phyloP scores from a whole-genome alignment of 2,888 invertebrate species.

The Pteria penguin region DNA sequence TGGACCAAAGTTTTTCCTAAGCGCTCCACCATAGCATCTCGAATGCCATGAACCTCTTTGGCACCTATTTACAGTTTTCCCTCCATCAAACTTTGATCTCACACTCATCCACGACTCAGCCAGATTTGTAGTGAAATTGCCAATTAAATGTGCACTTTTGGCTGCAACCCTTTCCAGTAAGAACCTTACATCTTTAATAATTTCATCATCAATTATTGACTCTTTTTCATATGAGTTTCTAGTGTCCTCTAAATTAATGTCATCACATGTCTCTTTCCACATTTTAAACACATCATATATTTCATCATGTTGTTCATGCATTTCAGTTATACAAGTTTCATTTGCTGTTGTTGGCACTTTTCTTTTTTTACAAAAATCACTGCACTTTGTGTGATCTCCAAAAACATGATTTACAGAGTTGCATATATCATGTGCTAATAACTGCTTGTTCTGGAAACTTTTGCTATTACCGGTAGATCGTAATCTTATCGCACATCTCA shows the following conservation, averaged over 20 bases:
- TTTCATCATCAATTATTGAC: too few relatives aligned
- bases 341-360: too few relatives aligned
- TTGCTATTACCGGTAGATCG: too few relatives aligned
- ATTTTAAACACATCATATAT: too few relatives aligned
- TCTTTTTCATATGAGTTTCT: too few relatives aligned
- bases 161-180: too few relatives aligned
- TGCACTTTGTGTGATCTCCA: neutral
- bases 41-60: conserved; percentile 50
- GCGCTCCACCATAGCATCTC: conserved; percentile 43
- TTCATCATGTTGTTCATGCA: too few relatives aligned
- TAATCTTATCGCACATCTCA: conserved; percentile 19
- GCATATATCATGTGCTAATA: conserved; percentile 46
- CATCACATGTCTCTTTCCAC: too few relatives aligned
- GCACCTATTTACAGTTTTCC: conserved; percentile 43
- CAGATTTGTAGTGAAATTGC: conserved; percentile 36
- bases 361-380: neutral
- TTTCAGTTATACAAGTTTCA: too few relatives aligned
- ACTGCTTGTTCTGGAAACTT: too few relatives aligned
- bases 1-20: conserved; percentile 29
- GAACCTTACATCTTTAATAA: too few relatives aligned
- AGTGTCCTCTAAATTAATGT: too few relatives aligned
- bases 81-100: conserved; percentile 50
- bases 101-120: conserved; percentile 51
- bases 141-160: conserved; percentile 35
- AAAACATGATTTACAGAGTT: conserved; percentile 42